Evolutionary conservation across 2,888 invertebrate genomes (phyloP).

Genomic region (Sesamia inferens): DNA sequence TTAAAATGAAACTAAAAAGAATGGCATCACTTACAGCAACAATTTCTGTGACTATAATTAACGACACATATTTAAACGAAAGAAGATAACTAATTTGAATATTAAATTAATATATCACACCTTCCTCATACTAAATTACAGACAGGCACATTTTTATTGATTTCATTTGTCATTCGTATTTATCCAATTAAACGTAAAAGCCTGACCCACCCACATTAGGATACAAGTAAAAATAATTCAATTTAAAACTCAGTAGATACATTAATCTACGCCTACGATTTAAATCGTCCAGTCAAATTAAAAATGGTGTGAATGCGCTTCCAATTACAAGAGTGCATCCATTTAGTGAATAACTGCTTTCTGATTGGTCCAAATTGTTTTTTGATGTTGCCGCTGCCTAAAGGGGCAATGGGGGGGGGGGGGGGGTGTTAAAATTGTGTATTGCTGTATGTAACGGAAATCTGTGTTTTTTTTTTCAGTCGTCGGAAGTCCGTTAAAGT

Average conservation of each 20-base stretch:
- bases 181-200: slow-evolving; percentile 62
- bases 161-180: slow-evolving; percentile 63
- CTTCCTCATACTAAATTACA: slow-evolving; percentile 43
- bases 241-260: slow-evolving; percentile 58
- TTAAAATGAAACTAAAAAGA: neutral
- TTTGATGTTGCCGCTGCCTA: slow-evolving; percentile 65
- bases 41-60: slow-evolving; percentile 38
- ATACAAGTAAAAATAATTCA: slow-evolving; percentile 58
- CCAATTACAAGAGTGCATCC: slow-evolving; percentile 62
- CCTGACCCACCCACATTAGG: slow-evolving; percentile 53
- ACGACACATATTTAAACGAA: slow-evolving; percentile 37
- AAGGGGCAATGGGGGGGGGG: slow-evolving; percentile 34
- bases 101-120: slow-evolving; percentile 58
- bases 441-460: slow-evolving; percentile 56
- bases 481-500: slow-evolving; percentile 52
- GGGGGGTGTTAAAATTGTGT: slow-evolving; percentile 16
- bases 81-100: slow-evolving; percentile 56
- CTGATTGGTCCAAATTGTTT: slow-evolving; percentile 69
- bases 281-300: slow-evolving; percentile 61
- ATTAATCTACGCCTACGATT: slow-evolving; percentile 65
- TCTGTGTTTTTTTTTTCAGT: slow-evolving; percentile 58
- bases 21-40: slow-evolving; percentile 16
- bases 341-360: slow-evolving; percentile 60
- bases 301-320: slow-evolving; percentile 64
- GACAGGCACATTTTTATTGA: slow-evolving; percentile 55